Evolutionary conservation across 2,888 invertebrate genomes (phyloP).

Genomic region (Philonicus albiceps): DNA sequence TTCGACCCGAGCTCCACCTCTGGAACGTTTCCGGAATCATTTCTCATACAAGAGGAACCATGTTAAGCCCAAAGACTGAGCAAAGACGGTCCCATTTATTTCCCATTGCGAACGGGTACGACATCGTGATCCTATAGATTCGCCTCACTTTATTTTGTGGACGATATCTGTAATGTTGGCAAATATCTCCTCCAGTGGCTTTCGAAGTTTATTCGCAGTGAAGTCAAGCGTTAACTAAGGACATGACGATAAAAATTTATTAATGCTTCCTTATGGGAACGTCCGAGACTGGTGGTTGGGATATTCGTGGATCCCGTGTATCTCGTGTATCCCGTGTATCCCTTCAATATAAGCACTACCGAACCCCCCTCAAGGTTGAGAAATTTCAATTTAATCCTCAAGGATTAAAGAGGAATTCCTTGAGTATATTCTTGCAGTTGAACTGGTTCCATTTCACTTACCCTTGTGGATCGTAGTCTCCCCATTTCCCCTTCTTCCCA

Average conservation of each 20-base stretch:
- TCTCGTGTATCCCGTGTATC: not conserved
- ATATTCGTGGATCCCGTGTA: not conserved
- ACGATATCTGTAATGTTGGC: conserved; percentile 18
- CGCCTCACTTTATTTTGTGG: conserved; percentile 24
- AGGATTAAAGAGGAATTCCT: conserved; percentile 9
- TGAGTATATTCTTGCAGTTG: not conserved
- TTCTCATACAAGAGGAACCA: conserved; percentile 15
- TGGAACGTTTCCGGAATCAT: not conserved
- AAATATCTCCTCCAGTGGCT: conserved; percentile 23
- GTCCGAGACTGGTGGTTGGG: not conserved
- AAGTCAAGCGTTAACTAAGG: conserved; percentile 34
- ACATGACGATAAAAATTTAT: conserved; percentile 32
- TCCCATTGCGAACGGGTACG: conserved; percentile 8
- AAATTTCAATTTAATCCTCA: not conserved
- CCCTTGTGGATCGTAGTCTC: not conserved
- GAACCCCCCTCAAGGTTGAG: not conserved
- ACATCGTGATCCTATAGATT: not conserved
- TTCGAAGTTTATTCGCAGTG: conserved; percentile 17
- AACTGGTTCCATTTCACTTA: not conserved
- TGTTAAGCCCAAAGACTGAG: conserved; percentile 18
- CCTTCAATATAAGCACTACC: not conserved
- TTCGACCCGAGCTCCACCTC: not conserved
- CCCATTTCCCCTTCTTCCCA: not conserved
- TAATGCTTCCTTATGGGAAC: conserved; percentile 20
- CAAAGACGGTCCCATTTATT: conserved; percentile 24